phyloP scores from a whole-genome alignment of 92 coral and sea anemone genomes.

The Heteractis magnifica region DNA sequence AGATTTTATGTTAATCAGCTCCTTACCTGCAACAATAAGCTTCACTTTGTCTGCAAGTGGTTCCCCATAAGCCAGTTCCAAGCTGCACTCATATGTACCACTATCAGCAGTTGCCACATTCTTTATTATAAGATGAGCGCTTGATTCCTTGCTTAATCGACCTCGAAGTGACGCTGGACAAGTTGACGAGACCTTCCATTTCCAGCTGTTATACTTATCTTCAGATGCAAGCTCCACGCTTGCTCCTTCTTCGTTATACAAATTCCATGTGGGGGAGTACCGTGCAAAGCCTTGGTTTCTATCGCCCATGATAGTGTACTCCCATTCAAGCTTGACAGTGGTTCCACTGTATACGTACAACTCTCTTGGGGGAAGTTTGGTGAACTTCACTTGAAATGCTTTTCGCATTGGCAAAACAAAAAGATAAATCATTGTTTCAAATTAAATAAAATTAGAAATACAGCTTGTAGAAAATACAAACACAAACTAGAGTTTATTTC shows the following conservation, averaged over 20 bases:
- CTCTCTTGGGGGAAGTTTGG: slow-evolving; percentile 12
- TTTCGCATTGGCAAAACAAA: background rate
- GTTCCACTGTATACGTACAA: background rate
- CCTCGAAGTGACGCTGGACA: slow-evolving; percentile 27
- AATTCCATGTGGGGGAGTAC: slow-evolving; percentile 40
- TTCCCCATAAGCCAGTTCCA: background rate
- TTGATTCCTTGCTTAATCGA: slow-evolving; percentile 16
- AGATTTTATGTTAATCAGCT: too few relatives aligned
- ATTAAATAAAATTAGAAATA: too few relatives aligned
- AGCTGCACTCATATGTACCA: slow-evolving; percentile 29
- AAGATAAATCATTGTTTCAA: too few relatives aligned
- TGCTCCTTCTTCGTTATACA: background rate
- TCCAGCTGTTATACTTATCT: slow-evolving; percentile 31
- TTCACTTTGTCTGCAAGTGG: background rate
- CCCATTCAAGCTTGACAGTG: slow-evolving; percentile 19
- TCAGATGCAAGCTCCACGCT: slow-evolving; percentile 22
- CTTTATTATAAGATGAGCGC: slow-evolving; percentile 19
- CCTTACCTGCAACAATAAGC: slow-evolving; percentile 26
- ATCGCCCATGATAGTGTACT: slow-evolving; percentile 15
- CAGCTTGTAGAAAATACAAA: too few relatives aligned
- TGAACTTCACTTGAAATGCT: slow-evolving; percentile 12
- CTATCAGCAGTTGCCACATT: background rate
- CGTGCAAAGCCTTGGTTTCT: slow-evolving; percentile 20
- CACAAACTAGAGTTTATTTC: too few relatives aligned
- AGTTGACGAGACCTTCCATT: slow-evolving; percentile 20